A percentile compares a stretch with the other conserved stretches of the same genome.
Conservation (phyloP, 2,797 vertebrate genomes). For the Cirrhinus mrigala region DNA sequence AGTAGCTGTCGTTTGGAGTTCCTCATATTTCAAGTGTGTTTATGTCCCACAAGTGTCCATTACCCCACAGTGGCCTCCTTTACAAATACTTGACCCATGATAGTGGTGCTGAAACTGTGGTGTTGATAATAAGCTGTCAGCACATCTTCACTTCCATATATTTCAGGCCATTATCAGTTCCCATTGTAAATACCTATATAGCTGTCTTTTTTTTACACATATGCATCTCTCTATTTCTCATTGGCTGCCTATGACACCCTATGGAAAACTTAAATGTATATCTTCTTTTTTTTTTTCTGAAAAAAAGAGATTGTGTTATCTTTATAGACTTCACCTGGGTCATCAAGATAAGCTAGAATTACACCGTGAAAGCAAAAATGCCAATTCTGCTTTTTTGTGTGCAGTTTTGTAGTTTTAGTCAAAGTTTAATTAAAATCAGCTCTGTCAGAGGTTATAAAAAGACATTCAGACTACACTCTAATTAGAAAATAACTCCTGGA, state of each 20-base stretch:
- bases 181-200: background rate
- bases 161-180: background rate
- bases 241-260: background rate
- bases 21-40: background rate
- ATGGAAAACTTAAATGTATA: background rate
- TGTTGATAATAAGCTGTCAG: constrained; percentile 3
- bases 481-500: constrained; percentile 24
- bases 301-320: constrained; percentile 39
- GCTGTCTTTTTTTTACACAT: too few relatives aligned
- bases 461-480: background rate
- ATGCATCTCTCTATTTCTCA: too few relatives aligned
- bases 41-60: constrained; percentile 24
- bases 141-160: background rate
- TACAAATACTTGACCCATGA: constrained; percentile 8
- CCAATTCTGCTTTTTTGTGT: background rate
- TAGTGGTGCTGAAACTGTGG: background rate
- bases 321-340: constrained; percentile 13
- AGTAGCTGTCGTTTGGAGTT: background rate
- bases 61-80: constrained; percentile 14
- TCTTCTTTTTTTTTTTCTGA: background rate
- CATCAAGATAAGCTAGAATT: background rate
- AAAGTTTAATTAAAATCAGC: constrained; percentile 29
- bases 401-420: background rate
- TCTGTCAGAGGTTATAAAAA: background rate
- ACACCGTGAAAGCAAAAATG: background rate